Conservation (phyloP, 2,888 invertebrate genomes). For the Trichogramma evanescens region DNA sequence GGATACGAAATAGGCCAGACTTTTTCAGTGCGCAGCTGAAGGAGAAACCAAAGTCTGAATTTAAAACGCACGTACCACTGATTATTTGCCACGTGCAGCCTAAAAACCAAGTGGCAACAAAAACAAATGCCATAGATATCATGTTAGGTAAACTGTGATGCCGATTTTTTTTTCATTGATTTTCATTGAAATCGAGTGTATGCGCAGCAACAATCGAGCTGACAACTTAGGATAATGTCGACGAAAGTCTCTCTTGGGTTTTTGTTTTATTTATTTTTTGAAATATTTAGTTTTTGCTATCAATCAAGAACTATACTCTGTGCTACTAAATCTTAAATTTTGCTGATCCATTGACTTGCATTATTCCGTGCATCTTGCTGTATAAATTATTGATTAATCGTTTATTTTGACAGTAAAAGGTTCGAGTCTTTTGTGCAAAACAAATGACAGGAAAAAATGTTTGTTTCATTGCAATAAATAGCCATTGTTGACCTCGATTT, state of each 20-base stretch:
- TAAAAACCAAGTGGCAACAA: constrained; percentile 49
- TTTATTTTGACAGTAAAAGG: too few species aligned
- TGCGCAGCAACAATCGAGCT: too few species aligned
- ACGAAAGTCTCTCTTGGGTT: too few species aligned
- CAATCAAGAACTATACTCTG: constrained; percentile 27
- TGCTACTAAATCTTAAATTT: constrained; percentile 33
- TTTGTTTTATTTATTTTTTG: too few species aligned
- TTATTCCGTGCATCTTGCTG: neutral
- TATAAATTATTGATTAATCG: too few species aligned
- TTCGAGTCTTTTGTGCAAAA: too few species aligned
- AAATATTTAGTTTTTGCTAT: too few species aligned
- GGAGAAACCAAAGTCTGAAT: constrained; percentile 83
- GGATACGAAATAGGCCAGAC: constrained; percentile 80
- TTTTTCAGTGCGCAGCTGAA: constrained; percentile 91
- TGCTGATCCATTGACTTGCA: constrained; percentile 6
- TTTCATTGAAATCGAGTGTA: neutral
- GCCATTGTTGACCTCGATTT: constrained; percentile 17
- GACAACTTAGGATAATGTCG: too few species aligned
- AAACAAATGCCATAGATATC: neutral
- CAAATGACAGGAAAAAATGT: neutral
- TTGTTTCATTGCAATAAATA: neutral
- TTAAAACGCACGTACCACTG: constrained; percentile 75
- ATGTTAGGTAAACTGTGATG: constrained; percentile 18
- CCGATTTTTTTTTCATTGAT: constrained; percentile 18
- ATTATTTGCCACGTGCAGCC: constrained; percentile 58